phyloP scores from a whole-genome alignment of 1,140 invertebrate species.

The Calliopsis andreniformis region DNA sequence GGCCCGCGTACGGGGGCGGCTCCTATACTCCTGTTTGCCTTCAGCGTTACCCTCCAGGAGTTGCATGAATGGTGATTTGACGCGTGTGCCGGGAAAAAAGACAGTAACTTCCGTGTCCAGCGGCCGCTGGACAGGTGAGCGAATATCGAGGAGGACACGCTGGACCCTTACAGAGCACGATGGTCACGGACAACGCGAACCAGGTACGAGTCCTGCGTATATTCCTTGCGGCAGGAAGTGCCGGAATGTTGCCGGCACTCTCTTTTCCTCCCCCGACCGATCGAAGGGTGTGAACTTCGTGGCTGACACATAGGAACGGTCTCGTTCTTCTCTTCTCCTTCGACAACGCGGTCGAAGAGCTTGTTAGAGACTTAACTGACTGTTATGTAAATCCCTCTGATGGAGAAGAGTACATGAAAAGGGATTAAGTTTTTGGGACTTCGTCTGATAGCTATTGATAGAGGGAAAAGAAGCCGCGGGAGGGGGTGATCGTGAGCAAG shows the following conservation, averaged over 20 bases:
- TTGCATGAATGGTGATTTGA: constrained; percentile 63
- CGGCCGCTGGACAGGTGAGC: constrained; percentile 26
- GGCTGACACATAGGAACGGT: not conserved
- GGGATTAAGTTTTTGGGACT: not conserved
- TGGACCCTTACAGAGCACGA: constrained; percentile 57
- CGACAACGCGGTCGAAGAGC: no score
- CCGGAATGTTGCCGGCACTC: constrained; percentile 46
- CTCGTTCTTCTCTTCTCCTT: not conserved
- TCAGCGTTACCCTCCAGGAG: constrained; percentile 54
- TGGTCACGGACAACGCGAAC: constrained; percentile 77
- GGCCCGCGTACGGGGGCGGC: constrained; percentile 68
- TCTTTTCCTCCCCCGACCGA: constrained; percentile 20
- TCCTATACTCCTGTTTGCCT: constrained; percentile 63
- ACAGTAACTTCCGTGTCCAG: constrained; percentile 36
- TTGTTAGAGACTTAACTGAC: no score
- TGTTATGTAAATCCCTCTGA: no score
- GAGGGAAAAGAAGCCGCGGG: not conserved
- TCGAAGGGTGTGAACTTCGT: constrained; percentile 46
- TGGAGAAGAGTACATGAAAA: no score
- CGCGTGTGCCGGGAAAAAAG: constrained; percentile 50
- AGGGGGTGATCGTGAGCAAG: constrained; percentile 12
- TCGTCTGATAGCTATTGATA: not conserved
- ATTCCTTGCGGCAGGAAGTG: constrained; percentile 18
- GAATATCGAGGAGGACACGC: not conserved
- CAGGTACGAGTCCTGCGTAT: constrained; percentile 69